A percentile compares a stretch with the other conserved stretches of the same genome.
Conservation (phyloP, 2,888 invertebrate species). For the Drosophila atripex region DNA sequence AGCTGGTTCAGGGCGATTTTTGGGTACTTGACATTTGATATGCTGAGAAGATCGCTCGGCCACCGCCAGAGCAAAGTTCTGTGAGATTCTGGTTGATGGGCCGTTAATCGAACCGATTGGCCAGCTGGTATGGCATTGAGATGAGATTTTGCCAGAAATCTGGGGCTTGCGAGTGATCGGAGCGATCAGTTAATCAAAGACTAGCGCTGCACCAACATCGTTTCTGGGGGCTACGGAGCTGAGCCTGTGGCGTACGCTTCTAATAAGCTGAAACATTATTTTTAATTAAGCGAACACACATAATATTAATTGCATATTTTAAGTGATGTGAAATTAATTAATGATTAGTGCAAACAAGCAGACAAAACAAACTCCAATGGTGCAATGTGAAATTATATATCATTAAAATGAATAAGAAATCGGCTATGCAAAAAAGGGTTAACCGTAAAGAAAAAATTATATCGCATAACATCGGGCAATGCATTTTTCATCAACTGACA, state of each 20-base stretch:
- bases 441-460: constrained; percentile 41
- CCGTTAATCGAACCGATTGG: constrained; percentile 9
- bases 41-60: constrained; percentile 73
- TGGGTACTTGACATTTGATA: constrained; percentile 67
- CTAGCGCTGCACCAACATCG: constrained; percentile 69
- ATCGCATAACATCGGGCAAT: constrained; percentile 63
- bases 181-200: constrained; percentile 79
- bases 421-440: constrained; percentile 39
- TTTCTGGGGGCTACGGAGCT: constrained; percentile 6
- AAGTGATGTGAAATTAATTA: constrained; percentile 73
- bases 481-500: constrained; percentile 73
- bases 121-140: not conserved
- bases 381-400: constrained; percentile 68
- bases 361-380: constrained; percentile 42
- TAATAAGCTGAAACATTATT: constrained; percentile 50
- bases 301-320: constrained; percentile 74
- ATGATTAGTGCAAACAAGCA: constrained; percentile 72
- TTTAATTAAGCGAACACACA: constrained; percentile 55
- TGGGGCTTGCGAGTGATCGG: constrained; percentile 2
- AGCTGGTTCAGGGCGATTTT: constrained; percentile 18
- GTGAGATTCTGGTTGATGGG: constrained; percentile 13
- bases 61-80: constrained; percentile 50
- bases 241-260: constrained; percentile 32
- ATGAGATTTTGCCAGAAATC: not conserved
- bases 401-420: constrained; percentile 65